A percentile compares a stretch with the other conserved stretches of the same genome.
Evolutionary conservation across 2,113 vertebrate genomes (phyloP).

Genomic region (Hippolais icterina): DNA sequence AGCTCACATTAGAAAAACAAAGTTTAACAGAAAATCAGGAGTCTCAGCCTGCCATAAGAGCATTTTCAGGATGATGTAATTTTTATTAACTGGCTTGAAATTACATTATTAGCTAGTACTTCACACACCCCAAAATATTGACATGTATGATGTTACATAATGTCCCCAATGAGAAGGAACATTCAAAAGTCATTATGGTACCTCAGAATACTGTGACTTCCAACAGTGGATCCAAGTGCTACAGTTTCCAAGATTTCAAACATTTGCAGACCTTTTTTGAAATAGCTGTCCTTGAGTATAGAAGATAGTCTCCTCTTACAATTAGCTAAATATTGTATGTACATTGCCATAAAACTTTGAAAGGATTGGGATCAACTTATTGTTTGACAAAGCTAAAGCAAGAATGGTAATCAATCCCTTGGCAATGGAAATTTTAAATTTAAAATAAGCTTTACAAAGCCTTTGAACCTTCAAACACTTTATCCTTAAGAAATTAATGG

Average conservation of each 20-base stretch:
- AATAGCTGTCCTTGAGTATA: slow-evolving; percentile 63
- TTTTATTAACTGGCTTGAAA: not conserved
- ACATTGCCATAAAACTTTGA: slow-evolving; percentile 69
- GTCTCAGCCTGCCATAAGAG: not conserved
- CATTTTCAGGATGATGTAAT: not conserved
- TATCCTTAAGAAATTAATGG: slow-evolving; percentile 84
- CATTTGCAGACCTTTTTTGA: not conserved
- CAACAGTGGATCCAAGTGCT: not conserved
- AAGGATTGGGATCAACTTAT: slow-evolving; percentile 69
- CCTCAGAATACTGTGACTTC: not conserved
- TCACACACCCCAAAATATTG: not conserved
- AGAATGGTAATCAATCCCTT: slow-evolving; percentile 80
- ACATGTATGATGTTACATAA: not conserved
- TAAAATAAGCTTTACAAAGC: slow-evolving; percentile 82
- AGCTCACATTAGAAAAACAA: not conserved
- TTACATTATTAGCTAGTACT: not conserved
- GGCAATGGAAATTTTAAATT: slow-evolving; percentile 81
- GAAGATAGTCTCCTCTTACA: slow-evolving; percentile 27
- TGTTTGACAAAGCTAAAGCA: slow-evolving; percentile 77
- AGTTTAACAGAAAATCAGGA: not conserved
- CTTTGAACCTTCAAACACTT: slow-evolving; percentile 82
- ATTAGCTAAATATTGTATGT: slow-evolving; percentile 51
- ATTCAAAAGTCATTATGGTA: not conserved
- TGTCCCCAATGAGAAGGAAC: not conserved
- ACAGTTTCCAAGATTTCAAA: slow-evolving; percentile 26